Percentiles rank a stretch among this genome's conserved stretches.
Evolutionary conservation across 2,888 invertebrate genomes (phyloP).

Genomic region (Cryptophagus acutangulus): DNA sequence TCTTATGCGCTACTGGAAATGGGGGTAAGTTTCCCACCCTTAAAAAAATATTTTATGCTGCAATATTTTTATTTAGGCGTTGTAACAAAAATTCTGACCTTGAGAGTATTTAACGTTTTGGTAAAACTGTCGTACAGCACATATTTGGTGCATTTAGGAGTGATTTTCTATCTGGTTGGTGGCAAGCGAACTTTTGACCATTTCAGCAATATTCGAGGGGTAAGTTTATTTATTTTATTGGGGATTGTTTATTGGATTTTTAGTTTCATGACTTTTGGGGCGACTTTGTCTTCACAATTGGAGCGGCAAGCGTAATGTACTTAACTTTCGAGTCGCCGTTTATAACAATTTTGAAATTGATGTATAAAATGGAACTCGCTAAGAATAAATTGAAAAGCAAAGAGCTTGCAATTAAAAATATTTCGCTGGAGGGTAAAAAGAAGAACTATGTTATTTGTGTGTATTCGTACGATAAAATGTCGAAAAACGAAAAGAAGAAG

Average conservation of each 20-base stretch:
- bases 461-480: no score
- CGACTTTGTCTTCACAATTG: slow-evolving; percentile 44
- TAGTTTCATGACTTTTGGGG: slow-evolving; percentile 45
- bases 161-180: slow-evolving; percentile 28
- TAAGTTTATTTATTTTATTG: slow-evolving; percentile 17
- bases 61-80: slow-evolving; percentile 47
- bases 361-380: no score
- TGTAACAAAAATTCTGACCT: slow-evolving; percentile 50
- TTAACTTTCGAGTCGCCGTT: slow-evolving; percentile 47
- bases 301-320: slow-evolving; percentile 41
- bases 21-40: slow-evolving; percentile 25
- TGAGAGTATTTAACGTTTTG: slow-evolving; percentile 49
- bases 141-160: slow-evolving; percentile 49
- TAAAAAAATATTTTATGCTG: no score
- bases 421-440: no score
- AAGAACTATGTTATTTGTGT: no score
- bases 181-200: slow-evolving; percentile 17
- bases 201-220: slow-evolving; percentile 27
- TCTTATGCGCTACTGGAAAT: slow-evolving; percentile 24
- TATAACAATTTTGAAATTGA: no score
- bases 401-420: no score
- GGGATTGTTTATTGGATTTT: slow-evolving; percentile 18
- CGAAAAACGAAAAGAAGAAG: no score
- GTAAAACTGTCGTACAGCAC: slow-evolving; percentile 51
- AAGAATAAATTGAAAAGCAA: no score